phyloP scores from a whole-genome alignment of 2,888 invertebrate genomes.

The Synanthedon formicaeformis region DNA sequence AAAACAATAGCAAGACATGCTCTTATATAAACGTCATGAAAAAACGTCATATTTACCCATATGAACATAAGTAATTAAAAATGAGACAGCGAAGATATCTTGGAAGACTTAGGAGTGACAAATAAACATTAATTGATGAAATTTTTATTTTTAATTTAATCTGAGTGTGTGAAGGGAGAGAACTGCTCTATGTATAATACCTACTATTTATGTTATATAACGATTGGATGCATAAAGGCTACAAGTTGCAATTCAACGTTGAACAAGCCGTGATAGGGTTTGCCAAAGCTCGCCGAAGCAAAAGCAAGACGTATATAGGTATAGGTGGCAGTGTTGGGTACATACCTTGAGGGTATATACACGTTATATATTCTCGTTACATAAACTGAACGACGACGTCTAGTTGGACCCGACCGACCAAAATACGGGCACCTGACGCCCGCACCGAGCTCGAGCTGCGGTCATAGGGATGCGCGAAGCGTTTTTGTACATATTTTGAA shows the following conservation, averaged over 20 bases:
- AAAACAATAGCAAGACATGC: too few relatives aligned
- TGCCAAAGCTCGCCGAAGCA: conserved; percentile 6
- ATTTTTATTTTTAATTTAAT: too few relatives aligned
- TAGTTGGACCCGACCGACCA: conserved; percentile 54
- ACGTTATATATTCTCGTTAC: conserved; percentile 39
- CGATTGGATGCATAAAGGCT: neutral
- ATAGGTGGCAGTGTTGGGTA: neutral
- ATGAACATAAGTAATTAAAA: too few relatives aligned
- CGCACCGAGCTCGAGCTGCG: conserved; percentile 21
- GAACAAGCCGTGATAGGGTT: neutral
- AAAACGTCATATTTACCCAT: too few relatives aligned
- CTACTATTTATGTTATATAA: too few relatives aligned
- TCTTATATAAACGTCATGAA: too few relatives aligned
- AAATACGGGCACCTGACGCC: conserved; percentile 68
- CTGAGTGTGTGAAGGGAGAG: too few relatives aligned
- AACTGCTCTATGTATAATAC: too few relatives aligned
- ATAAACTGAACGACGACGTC: conserved; percentile 57
- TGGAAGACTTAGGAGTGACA: too few relatives aligned
- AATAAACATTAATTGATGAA: too few relatives aligned
- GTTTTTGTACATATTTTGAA: conserved; percentile 1
- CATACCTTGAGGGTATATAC: conserved; percentile 19
- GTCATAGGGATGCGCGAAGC: conserved; percentile 4
- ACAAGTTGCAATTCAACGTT: neutral
- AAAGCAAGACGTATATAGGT: conserved; percentile 1
- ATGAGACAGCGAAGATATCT: too few relatives aligned